phyloP scores from a whole-genome alignment of 2,113 vertebrate genomes.

The Agapornis roseicollis region DNA sequence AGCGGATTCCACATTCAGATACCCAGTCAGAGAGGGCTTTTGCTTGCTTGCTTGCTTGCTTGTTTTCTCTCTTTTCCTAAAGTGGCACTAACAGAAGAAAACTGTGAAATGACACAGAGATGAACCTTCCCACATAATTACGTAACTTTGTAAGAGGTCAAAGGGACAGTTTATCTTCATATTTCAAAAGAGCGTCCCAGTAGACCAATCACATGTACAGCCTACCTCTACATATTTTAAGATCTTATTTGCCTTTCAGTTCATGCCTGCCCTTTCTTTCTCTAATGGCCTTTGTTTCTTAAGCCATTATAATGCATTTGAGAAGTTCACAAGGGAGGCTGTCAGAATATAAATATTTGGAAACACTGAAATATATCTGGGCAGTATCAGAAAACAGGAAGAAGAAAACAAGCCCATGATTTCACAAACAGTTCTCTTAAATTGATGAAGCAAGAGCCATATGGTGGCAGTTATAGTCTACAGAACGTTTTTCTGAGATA shows the following conservation, averaged over 20 bases:
- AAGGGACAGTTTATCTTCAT: conserved; percentile 50
- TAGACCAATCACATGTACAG: conserved; percentile 5
- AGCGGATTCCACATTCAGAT: conserved; percentile 7
- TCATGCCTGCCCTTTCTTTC: conserved; percentile 20
- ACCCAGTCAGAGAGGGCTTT: conserved; percentile 11
- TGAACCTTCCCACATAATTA: conserved; percentile 63
- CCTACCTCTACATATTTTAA: conserved; percentile 50
- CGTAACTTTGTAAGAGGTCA: conserved; percentile 38
- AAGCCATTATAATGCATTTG: background rate
- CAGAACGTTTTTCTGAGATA: conserved; percentile 6
- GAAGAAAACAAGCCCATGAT: background rate
- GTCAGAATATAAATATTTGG: conserved; percentile 56
- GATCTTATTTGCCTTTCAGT: conserved; percentile 42
- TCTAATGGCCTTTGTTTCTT: conserved; percentile 37
- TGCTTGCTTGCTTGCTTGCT: background rate
- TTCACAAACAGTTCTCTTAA: conserved; percentile 30
- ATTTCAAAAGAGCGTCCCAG: background rate
- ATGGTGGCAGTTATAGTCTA: background rate
- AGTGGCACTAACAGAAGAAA: conserved; percentile 30
- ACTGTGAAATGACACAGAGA: conserved; percentile 28
- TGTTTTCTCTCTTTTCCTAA: background rate
- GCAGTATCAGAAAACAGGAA: conserved; percentile 20
- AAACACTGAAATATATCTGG: conserved; percentile 16
- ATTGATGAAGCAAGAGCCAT: conserved; percentile 28
- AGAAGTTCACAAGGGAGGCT: conserved; percentile 13